phyloP scores from a whole-genome alignment of 2,113 vertebrate species.

The Coturnix japonica region DNA sequence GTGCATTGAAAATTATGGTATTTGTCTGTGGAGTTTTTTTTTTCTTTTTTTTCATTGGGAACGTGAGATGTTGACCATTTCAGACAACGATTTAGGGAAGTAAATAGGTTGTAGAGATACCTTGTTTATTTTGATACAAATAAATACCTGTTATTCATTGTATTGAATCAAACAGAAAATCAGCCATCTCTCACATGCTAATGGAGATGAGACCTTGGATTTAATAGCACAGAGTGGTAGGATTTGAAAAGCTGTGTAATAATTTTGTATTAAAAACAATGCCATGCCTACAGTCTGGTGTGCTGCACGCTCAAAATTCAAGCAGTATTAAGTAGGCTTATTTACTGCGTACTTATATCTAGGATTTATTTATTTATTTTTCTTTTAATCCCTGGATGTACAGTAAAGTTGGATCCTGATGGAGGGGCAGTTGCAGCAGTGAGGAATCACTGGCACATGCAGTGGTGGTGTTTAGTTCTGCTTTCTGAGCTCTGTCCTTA shows the following conservation, averaged over 20 bases:
- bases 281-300: background rate
- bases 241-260: conserved; percentile 8
- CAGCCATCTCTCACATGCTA: background rate
- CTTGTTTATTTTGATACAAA: background rate
- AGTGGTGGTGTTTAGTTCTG: background rate
- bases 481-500: background rate
- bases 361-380: background rate
- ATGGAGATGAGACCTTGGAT: background rate
- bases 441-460: background rate
- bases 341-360: background rate
- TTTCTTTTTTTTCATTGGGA: background rate
- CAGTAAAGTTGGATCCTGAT: background rate
- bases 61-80: background rate
- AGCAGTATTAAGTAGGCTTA: background rate
- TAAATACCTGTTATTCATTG: background rate
- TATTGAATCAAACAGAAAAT: background rate
- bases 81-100: background rate
- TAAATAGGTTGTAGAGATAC: background rate
- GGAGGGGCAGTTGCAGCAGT: background rate
- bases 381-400: background rate
- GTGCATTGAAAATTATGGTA: background rate
- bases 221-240: background rate
- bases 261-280: conserved; percentile 2
- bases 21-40: background rate
- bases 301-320: background rate